Evolutionary conservation across 1,140 invertebrate genomes (phyloP), one percentile per base, ranked within the genome.

Genomic region (Zophobas atratus): DNA sequence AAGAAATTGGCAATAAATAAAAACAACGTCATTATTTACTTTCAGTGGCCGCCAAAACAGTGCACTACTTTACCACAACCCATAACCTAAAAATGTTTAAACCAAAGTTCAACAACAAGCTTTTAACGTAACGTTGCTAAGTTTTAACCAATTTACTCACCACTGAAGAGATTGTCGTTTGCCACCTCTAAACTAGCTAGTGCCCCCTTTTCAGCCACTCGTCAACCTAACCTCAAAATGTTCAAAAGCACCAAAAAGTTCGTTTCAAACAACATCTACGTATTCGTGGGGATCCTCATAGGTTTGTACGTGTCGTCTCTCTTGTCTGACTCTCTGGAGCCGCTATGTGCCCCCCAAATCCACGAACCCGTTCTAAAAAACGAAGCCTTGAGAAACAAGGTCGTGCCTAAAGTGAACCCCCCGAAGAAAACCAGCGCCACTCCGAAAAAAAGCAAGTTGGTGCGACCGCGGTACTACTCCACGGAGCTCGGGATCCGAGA

Each of bases 401-500:
- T 79, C 0, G 72, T 70, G 3, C 74, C 77, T 32, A 79, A 75
- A 51, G 73, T 79, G 32, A 43, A 43, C 60, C 41, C 76, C 32
- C 71, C 80, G 33, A 80, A 80, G 46, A 83, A 83, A 72, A 34
- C 78, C 1, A 81, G 41, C 41, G 77, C 49, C 6, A 70, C 78
- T 36, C 75, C 71, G 0, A 84, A 83, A 56, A 81, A 79, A 43
- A 55, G 76, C 1, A 82, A 84, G 78, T 83, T 95, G 70, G 87
- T 94, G 41, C 89, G 97, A 2, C 96, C 96, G 0, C 89, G 96
- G 39, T 98, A 97, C 88, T 97, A 97, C 86, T 96, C 94, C 6
- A 97, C 96, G 0, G 97, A 98, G 87, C 89, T 99, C 41, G 96
- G 95, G 1, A 97, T 99, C 57, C 90, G 93, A 56, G 94, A 97